Base-by-base conservation (phyloP, 2,888 invertebrate genomes). In the Eupelmus urozonus region DNA sequence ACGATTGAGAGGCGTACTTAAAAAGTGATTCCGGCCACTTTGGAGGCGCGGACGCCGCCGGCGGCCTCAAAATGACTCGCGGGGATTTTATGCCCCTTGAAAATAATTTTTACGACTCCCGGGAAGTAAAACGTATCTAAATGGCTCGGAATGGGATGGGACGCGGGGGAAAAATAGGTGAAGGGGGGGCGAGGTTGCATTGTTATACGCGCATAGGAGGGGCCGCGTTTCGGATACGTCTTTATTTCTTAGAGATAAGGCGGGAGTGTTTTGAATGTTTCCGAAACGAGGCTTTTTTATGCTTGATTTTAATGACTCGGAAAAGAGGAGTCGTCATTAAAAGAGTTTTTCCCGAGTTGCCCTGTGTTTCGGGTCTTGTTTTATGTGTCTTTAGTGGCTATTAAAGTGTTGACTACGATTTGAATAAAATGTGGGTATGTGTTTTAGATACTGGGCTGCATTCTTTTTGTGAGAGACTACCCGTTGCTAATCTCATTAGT, bases 1-100 rank as follows among this genome's bases (percentile, higher is more conserved):
- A 62, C 60, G 70, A 65, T 65, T n/a, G 45, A 45, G 20, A 27
- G 18, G 42, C 34, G 42, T 45, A 65, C 74, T 75, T 67, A 75
- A 75, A 75, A 75, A 67, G 74, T 51, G 66, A 75, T 75, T 75
- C 67, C 66, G 51, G 59, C 59, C 66, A 60, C 73, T 74, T 66
- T 25, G 45, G 16, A 25, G 49, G 40, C 27, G 29, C 18, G 3
- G 40, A n/a, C n/a, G n/a, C n/a, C n/a, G n/a, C n/a, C n/a, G 49
- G 3, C 27, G 16, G n/a, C 13, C 13, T 9, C n/a, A n/a, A n/a
- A n/a, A n/a, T n/a, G 65, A 49, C 45, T 42, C 62, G 27, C 57
- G 25, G 11, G 20, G 20, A 62, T 55, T 72, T 72, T 63, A 72
- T 72, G 63, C 25, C 72, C 72, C 53, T 27, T 65, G 73, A 57